Percentiles rank a stretch among this genome's conserved stretches.
phyloP scores from a whole-genome alignment of 1,140 invertebrate genomes.

The Microplitis demolitor region DNA sequence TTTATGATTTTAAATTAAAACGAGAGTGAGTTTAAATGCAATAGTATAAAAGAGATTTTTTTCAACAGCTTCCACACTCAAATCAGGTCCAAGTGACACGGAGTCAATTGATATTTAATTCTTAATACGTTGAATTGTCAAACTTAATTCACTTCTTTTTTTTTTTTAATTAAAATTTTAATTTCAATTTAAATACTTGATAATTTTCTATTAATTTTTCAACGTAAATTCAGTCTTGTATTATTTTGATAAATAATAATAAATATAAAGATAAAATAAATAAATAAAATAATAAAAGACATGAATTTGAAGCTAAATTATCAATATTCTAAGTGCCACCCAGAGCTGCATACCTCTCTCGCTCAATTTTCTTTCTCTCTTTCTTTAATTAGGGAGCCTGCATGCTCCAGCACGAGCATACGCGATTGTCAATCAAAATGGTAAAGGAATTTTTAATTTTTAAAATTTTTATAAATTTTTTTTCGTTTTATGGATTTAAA shows the following conservation, averaged over 20 bases:
- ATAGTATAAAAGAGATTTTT: conserved; percentile 29
- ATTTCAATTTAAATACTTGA: neutral
- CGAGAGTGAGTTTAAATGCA: conserved; percentile 7
- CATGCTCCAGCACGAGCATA: conserved; percentile 50
- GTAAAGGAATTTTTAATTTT: conserved; percentile 24
- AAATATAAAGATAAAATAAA: conserved; percentile 3
- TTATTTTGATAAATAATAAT: neutral
- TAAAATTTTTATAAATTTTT: conserved; percentile 36
- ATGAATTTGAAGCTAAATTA: conserved; percentile 40
- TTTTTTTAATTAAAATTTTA: neutral
- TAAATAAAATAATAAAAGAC: conserved; percentile 8
- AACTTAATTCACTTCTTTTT: neutral
- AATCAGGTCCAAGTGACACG: conserved; percentile 60
- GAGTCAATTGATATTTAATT: conserved; percentile 57
- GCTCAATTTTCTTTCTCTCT: conserved; percentile 36
- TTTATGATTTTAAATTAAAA: neutral
- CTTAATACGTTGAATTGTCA: conserved; percentile 16
- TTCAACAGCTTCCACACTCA: conserved; percentile 46
- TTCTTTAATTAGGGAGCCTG: conserved; percentile 43
- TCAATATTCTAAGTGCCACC: conserved; percentile 60
- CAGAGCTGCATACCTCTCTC: conserved; percentile 61
- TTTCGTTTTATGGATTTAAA: conserved; percentile 28
- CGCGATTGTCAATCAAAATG: conserved; percentile 4
- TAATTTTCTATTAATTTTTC: neutral
- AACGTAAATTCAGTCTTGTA: neutral